Percentiles rank a stretch among this genome's conserved stretches.
Evolutionary conservation across 1,140 invertebrate genomes (phyloP).

Genomic region (Ceratina calcarata): DNA sequence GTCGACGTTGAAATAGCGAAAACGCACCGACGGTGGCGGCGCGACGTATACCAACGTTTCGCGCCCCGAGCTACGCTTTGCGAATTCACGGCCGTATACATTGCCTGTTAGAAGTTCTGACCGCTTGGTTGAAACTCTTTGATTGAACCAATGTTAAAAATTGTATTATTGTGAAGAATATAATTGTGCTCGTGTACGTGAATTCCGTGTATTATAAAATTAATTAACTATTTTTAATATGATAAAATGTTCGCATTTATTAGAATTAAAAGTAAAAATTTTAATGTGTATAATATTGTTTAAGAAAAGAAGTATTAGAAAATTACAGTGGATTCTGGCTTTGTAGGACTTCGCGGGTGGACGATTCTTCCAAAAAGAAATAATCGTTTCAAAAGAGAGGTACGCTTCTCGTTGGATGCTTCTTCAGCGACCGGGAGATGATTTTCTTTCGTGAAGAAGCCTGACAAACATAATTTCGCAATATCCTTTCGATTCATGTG

Average conservation of each 20-base stretch:
- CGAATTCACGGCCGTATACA: neutral
- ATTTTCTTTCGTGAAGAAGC: neutral
- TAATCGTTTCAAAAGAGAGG: constrained; percentile 4
- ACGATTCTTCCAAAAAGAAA: neutral
- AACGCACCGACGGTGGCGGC: constrained; percentile 17
- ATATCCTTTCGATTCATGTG: neutral
- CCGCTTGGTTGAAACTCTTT: no score
- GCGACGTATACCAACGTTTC: constrained; percentile 43
- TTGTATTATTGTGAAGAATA: no score
- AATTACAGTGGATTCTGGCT: neutral
- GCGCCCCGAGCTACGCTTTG: constrained; percentile 35
- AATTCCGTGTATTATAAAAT: no score
- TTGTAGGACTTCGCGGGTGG: neutral
- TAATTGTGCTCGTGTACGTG: no score
- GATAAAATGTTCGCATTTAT: no score
- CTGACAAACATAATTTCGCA: neutral
- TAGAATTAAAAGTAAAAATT: no score
- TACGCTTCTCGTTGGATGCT: neutral
- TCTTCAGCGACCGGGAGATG: neutral
- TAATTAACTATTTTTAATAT: no score
- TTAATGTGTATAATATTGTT: no score
- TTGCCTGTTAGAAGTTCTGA: neutral
- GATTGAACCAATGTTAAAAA: no score
- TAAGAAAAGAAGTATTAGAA: neutral
- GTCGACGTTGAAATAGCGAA: constrained; percentile 52